These are phyloP conservation scores for Labeo rohita DNA, from an alignment of 2,113 vertebrate species.

Conservation along the genomic window DNA sequence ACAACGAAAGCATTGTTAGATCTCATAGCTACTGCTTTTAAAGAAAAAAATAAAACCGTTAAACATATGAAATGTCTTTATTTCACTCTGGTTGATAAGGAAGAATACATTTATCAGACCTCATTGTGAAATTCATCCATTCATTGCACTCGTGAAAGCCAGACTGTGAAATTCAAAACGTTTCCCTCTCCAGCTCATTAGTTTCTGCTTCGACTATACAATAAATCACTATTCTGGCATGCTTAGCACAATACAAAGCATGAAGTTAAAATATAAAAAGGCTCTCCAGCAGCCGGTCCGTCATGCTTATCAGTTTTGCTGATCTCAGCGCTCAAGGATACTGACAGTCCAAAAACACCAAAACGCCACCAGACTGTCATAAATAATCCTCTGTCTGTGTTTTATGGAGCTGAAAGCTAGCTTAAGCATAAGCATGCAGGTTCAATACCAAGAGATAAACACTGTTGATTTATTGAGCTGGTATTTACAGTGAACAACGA, in stretches of 20 bases:
- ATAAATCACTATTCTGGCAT: slow-evolving; percentile 61
- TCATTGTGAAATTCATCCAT: slow-evolving; percentile 44
- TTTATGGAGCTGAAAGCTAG: slow-evolving; percentile 28
- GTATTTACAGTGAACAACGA: slow-evolving; percentile 37
- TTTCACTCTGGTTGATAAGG: slow-evolving; percentile 57
- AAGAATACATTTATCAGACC: slow-evolving; percentile 49
- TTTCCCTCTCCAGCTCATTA: slow-evolving; percentile 7
- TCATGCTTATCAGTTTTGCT: not conserved
- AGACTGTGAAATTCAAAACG: slow-evolving; percentile 54
- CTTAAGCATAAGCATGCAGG: slow-evolving; percentile 32
- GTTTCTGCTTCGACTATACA: slow-evolving; percentile 57
- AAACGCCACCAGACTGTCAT: not conserved
- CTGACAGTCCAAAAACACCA: not conserved
- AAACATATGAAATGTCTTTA: slow-evolving; percentile 71
- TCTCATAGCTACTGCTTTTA: not conserved
- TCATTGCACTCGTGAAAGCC: slow-evolving; percentile 55
- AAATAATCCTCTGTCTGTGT: slow-evolving; percentile 31
- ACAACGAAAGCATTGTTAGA: not conserved
- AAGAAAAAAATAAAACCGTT: not conserved
- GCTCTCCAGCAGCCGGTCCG: not conserved
- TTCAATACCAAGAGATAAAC: slow-evolving; percentile 31
- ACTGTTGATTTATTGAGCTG: not conserved
- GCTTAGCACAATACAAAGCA: slow-evolving; percentile 64
- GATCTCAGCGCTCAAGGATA: slow-evolving; percentile 13
- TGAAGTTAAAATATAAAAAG: slow-evolving; percentile 56